phyloP scores from a whole-genome alignment of 2,113 vertebrate genomes.

The Zapornia atra region DNA sequence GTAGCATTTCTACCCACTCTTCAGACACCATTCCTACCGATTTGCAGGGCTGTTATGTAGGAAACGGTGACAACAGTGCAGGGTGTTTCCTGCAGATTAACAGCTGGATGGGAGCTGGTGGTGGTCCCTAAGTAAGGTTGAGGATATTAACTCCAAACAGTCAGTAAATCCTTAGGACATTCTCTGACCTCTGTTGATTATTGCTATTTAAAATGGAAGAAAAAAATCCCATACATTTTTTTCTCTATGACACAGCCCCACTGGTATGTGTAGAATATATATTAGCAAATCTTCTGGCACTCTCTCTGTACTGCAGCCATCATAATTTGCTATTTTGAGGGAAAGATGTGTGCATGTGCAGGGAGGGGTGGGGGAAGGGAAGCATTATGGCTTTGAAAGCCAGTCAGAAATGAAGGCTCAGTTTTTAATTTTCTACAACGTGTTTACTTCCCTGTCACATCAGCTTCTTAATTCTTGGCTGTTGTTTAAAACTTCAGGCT shows the following conservation, averaged over 20 bases:
- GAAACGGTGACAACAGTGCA: background rate
- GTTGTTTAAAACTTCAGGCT: background rate
- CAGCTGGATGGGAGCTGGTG: background rate
- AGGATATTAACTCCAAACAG: background rate
- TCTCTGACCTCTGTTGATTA: background rate
- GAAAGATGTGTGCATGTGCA: background rate
- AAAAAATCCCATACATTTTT: conserved; percentile 7
- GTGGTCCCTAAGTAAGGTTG: background rate
- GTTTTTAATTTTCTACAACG: background rate
- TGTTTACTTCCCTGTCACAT: background rate
- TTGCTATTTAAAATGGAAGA: background rate
- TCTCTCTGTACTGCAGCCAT: background rate
- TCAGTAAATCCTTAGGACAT: conserved; percentile 10
- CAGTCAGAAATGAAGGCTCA: background rate
- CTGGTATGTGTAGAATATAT: conserved; percentile 22
- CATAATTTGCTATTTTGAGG: background rate
- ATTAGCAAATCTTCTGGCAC: conserved; percentile 23
- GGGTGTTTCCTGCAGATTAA: background rate
- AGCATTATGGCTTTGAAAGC: background rate
- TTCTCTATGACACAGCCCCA: conserved; percentile 17
- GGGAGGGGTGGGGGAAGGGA: background rate
- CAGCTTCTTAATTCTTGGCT: background rate
- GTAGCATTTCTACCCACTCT: background rate
- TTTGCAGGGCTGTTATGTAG: background rate
- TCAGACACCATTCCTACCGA: background rate